Evolutionary conservation across 37 sponge, comb jelly and placozoan species (phyloP).

Genomic region (Spongilla lacustris): DNA sequence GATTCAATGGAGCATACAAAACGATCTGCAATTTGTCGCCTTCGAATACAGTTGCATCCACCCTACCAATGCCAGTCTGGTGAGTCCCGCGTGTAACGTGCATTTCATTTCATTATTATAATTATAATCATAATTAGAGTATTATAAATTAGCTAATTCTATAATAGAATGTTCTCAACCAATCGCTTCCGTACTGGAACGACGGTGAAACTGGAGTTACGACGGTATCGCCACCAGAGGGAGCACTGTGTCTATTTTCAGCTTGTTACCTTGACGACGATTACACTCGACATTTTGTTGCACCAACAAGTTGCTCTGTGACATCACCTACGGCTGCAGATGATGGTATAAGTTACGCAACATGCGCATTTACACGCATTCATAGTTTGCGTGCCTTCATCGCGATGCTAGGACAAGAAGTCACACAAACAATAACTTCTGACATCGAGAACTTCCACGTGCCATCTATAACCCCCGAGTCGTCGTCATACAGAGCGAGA

Average conservation of each 20-base stretch:
- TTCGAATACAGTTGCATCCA: not conserved
- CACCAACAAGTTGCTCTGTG: constrained; percentile 1
- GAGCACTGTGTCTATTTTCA: not conserved
- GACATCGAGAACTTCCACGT: not conserved
- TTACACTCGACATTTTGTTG: not conserved
- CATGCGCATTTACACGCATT: not conserved
- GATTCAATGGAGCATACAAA: not conserved
- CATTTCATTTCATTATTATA: not conserved
- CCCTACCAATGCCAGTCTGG: not conserved
- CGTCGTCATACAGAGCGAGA: not conserved
- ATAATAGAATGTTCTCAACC: not conserved
- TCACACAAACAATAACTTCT: not conserved
- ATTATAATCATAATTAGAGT: too few species aligned
- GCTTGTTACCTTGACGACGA: not conserved
- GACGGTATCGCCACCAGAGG: not conserved
- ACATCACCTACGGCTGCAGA: not conserved
- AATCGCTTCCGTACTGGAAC: not conserved
- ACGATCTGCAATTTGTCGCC: not conserved
- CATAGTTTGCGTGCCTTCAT: not conserved
- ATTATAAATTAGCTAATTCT: too few species aligned
- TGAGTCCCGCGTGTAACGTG: not conserved
- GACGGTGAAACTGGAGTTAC: not conserved
- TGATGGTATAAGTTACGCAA: not conserved
- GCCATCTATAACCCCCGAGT: not conserved
- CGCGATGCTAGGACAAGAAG: too few species aligned